Evolutionary conservation across 2,113 vertebrate species (phyloP).

Genomic region (Alectura lathami): DNA sequence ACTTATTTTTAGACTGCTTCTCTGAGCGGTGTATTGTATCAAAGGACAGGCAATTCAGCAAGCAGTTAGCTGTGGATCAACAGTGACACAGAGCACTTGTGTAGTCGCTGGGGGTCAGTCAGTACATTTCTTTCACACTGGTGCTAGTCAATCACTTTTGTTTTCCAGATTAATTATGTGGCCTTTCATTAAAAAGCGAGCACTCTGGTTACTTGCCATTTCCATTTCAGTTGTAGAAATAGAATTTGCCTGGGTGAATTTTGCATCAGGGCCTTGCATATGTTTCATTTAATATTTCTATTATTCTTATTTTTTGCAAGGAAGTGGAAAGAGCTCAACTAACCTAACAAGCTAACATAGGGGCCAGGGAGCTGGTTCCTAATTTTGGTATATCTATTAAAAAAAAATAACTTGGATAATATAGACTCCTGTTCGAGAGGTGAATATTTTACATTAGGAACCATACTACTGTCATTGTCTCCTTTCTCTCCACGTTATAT

Average conservation of each 20-base stretch:
- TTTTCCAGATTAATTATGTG: slow-evolving; percentile 63
- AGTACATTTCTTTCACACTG: slow-evolving; percentile 56
- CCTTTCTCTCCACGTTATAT: slow-evolving; percentile 36
- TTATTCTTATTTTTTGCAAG: background rate
- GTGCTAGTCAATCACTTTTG: slow-evolving; percentile 63
- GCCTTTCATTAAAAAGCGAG: slow-evolving; percentile 34
- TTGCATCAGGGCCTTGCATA: background rate
- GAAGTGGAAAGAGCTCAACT: background rate
- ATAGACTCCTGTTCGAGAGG: background rate
- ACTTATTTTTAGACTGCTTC: slow-evolving; percentile 52
- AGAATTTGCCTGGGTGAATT: background rate
- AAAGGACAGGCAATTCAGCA: slow-evolving; percentile 66
- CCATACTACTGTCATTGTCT: slow-evolving; percentile 11
- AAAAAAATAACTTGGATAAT: background rate
- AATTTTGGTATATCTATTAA: background rate
- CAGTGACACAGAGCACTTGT: slow-evolving; percentile 59
- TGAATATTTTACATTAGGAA: slow-evolving; percentile 3
- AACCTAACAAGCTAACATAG: background rate
- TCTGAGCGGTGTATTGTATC: slow-evolving; percentile 35
- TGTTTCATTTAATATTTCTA: background rate
- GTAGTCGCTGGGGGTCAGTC: slow-evolving; percentile 51
- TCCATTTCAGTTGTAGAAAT: slow-evolving; percentile 32
- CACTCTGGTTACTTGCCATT: slow-evolving; percentile 52
- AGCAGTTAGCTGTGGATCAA: slow-evolving; percentile 59
- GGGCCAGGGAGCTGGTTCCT: background rate